Evolutionary conservation across 2,888 invertebrate species (phyloP).

Genomic region (Imbricaverruca yamaguchii): DNA sequence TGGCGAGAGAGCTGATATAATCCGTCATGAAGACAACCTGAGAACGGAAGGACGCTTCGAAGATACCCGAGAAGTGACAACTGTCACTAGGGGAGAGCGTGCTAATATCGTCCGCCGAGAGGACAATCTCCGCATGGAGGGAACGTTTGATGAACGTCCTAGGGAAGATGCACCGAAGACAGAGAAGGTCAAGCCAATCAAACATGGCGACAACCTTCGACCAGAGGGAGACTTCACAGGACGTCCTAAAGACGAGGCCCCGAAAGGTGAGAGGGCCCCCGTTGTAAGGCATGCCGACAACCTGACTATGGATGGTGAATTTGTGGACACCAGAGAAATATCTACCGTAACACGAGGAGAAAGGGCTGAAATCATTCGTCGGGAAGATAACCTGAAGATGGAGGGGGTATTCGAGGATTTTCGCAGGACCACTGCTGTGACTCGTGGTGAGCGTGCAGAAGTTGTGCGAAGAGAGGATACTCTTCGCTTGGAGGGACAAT

Average conservation of each 20-base stretch:
- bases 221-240: slow-evolving; percentile 8
- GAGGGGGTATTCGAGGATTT: not conserved
- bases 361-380: not conserved
- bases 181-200: not conserved
- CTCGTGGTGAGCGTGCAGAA: slow-evolving; percentile 32
- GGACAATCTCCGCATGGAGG: slow-evolving; percentile 49
- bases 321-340: slow-evolving; percentile 23
- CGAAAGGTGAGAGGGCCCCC: slow-evolving; percentile 40
- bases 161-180: not conserved
- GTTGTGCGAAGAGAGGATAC: slow-evolving; percentile 47
- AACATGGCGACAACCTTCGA: not conserved
- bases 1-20: not conserved
- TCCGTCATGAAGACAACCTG: slow-evolving; percentile 45
- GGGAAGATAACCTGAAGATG: not conserved
- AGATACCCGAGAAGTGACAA: not conserved
- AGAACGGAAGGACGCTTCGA: slow-evolving; percentile 43
- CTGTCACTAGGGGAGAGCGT: not conserved
- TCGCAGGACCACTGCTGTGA: slow-evolving; percentile 14
- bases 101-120: slow-evolving; percentile 33
- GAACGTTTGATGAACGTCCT: slow-evolving; percentile 33
- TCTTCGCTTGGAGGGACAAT: slow-evolving; percentile 47
- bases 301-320: slow-evolving; percentile 34
- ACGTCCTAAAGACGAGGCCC: not conserved
- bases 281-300: slow-evolving; percentile 45
- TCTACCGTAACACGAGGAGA: not conserved